phyloP scores from a whole-genome alignment of 2,113 vertebrate species.

The Camelus bactrianus region DNA sequence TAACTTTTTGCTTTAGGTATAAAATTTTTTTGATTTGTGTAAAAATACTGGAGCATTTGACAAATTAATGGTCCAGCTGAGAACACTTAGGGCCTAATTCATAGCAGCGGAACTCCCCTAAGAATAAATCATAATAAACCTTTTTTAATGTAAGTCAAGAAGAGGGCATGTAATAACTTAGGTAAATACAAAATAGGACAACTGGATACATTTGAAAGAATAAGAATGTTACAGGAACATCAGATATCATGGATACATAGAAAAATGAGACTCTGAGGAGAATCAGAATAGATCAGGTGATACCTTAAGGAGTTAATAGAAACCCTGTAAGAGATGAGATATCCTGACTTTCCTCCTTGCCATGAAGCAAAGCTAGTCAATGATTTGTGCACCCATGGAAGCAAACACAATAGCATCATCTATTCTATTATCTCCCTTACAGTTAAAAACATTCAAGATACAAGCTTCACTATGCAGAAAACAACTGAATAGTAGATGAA shows the following conservation, averaged over 20 bases:
- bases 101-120: not conserved
- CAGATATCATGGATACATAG: not conserved
- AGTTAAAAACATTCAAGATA: not conserved
- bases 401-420: not conserved
- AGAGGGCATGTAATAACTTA: not conserved
- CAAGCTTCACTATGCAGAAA: not conserved
- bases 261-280: not conserved
- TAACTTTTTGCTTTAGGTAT: slow-evolving; percentile 54
- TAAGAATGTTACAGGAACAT: not conserved
- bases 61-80: slow-evolving; percentile 41
- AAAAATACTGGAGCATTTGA: slow-evolving; percentile 39
- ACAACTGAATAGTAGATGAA: not conserved
- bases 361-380: not conserved
- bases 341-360: not conserved
- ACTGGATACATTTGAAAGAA: slow-evolving; percentile 24
- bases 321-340: not conserved
- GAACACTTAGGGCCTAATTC: slow-evolving; percentile 29
- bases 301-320: slow-evolving; percentile 10
- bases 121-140: slow-evolving; percentile 50
- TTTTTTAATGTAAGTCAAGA: slow-evolving; percentile 46
- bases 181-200: slow-evolving; percentile 23
- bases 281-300: not conserved
- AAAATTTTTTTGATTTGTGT: not conserved
- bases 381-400: not conserved
- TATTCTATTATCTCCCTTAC: not conserved